A percentile compares a stretch with the other conserved stretches of the same genome.
Conservation (phyloP, 2,888 invertebrate species). For the Drosophila antonietae region DNA sequence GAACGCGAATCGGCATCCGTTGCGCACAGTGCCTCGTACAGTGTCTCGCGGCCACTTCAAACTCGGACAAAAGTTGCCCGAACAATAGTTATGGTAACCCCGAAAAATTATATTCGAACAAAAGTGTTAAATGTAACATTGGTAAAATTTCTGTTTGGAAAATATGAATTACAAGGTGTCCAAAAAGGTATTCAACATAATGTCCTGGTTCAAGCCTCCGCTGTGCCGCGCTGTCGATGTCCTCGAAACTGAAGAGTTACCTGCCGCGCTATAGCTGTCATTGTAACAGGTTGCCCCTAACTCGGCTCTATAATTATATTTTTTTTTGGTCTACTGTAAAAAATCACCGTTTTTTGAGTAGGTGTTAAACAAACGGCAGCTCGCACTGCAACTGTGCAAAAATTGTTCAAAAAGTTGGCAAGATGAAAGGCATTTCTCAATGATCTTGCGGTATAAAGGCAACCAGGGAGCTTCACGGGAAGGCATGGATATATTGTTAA, state of each 20-base stretch:
- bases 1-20: conserved; percentile 41
- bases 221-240: conserved; percentile 51
- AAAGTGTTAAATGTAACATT: conserved; percentile 76
- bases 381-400: conserved; percentile 58
- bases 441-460: conserved; percentile 19
- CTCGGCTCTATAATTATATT: conserved; percentile 3
- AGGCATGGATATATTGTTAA: not conserved
- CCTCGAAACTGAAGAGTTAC: conserved; percentile 57
- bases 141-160: conserved; percentile 71
- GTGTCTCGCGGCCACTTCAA: conserved; percentile 66
- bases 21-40: conserved; percentile 45
- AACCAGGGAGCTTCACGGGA: conserved; percentile 13
- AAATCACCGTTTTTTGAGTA: conserved; percentile 48
- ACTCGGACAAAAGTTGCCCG: conserved; percentile 38
- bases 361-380: conserved; percentile 80
- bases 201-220: conserved; percentile 34
- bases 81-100: conserved; percentile 59
- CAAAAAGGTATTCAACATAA: conserved; percentile 14
- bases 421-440: conserved; percentile 15
- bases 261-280: conserved; percentile 57
- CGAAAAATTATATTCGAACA: conserved; percentile 65
- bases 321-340: conserved; percentile 54
- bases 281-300: conserved; percentile 53
- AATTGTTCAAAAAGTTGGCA: conserved; percentile 36
- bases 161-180: conserved; percentile 76